phyloP scores from a whole-genome alignment of 92 coral and sea anemone genomes.

The Muricea muricata region DNA sequence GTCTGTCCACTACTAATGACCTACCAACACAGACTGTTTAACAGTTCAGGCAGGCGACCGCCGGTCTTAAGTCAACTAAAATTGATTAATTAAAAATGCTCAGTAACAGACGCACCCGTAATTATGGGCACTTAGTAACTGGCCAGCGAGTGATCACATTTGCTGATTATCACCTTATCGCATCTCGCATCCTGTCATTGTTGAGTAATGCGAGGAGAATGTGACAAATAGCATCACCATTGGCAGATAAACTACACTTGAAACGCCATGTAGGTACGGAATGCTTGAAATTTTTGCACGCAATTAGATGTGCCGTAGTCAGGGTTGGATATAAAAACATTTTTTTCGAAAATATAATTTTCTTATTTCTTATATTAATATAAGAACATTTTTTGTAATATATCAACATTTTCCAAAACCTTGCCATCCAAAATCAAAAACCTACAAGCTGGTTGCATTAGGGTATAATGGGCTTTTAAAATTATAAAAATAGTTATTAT shows the following conservation, averaged over 20 bases:
- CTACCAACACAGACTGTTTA: not conserved
- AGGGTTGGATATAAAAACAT: too few species aligned
- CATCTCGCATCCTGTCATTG: not conserved
- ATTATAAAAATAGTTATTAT: too few species aligned
- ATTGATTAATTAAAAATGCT: not conserved
- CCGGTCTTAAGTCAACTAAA: not conserved
- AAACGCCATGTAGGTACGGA: not conserved
- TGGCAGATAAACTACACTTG: not conserved
- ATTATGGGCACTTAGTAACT: not conserved
- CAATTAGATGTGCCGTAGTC: not conserved
- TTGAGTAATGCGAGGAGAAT: not conserved
- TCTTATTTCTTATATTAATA: too few species aligned
- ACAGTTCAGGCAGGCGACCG: not conserved
- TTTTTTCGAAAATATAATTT: too few species aligned
- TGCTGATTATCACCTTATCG: constrained; percentile 2
- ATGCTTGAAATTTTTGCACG: not conserved
- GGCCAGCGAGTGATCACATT: not conserved
- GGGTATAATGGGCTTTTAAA: too few species aligned
- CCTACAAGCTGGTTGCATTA: too few species aligned
- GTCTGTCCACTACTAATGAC: not conserved
- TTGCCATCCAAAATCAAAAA: too few species aligned
- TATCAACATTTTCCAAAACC: too few species aligned
- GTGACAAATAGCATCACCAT: not conserved
- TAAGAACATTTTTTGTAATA: too few species aligned
- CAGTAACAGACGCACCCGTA: not conserved